Evolutionary conservation across 2,888 invertebrate genomes (phyloP).

Genomic region (Papilio gigon): DNA sequence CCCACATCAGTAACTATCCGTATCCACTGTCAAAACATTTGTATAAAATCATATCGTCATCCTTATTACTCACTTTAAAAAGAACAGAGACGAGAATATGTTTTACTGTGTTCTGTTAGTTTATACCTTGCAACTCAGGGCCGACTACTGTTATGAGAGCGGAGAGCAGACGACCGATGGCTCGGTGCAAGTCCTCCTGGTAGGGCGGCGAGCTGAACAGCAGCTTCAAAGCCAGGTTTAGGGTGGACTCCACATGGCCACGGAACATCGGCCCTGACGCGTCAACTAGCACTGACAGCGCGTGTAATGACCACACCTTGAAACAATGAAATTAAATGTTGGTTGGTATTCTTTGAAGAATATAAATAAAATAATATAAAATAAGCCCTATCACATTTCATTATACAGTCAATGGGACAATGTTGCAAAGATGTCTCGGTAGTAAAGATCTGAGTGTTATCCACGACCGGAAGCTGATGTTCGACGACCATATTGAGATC

Average conservation of each 20-base stretch:
- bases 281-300: constrained; percentile 96
- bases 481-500: too few relatives aligned
- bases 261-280: constrained; percentile 99
- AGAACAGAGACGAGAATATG: too few relatives aligned
- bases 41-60: too few relatives aligned
- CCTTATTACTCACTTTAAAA: too few relatives aligned
- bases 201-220: constrained; percentile 95
- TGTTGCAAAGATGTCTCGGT: neutral
- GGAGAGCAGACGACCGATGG: constrained; percentile 95
- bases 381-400: neutral
- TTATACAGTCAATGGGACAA: neutral
- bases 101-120: too few relatives aligned
- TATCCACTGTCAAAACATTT: too few relatives aligned
- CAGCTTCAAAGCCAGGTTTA: constrained; percentile 94
- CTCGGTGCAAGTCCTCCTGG: constrained; percentile 92
- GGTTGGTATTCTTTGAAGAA: too few relatives aligned
- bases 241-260: constrained; percentile 96
- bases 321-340: constrained; percentile 29
- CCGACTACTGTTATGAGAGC: constrained; percentile 99
- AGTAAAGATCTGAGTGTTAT: neutral
- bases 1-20: too few relatives aligned
- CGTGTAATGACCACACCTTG: constrained; percentile 97
- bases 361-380: too few relatives aligned
- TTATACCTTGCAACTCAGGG: constrained; percentile 96
- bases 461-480: neutral